Evolutionary conservation across 2,113 vertebrate genomes (phyloP).

Genomic region (Cervus canadensis): DNA sequence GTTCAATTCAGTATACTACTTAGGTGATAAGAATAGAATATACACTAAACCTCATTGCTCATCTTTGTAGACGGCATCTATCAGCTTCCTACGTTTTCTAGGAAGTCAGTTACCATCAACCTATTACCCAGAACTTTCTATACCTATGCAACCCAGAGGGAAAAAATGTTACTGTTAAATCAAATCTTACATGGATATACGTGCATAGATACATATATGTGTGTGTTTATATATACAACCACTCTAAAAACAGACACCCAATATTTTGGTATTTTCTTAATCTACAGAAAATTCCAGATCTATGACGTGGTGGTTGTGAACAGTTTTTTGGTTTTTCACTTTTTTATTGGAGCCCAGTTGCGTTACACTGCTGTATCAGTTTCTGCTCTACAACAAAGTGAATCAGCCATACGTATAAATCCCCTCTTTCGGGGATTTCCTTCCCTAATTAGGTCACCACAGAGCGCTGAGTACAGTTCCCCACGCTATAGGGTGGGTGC

Average conservation of each 20-base stretch:
- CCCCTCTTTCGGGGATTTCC: background rate
- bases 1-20: background rate
- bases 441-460: background rate
- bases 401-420: background rate
- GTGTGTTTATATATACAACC: background rate
- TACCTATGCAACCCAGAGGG: background rate
- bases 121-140: background rate
- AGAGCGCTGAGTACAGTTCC: background rate
- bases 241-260: background rate
- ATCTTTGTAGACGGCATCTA: background rate
- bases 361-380: background rate
- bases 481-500: background rate
- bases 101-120: background rate
- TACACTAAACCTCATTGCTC: background rate
- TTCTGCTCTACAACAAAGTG: background rate
- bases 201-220: background rate
- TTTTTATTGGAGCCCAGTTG: background rate
- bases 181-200: no score
- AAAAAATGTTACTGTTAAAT: background rate
- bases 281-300: background rate
- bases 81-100: background rate
- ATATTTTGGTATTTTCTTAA: background rate
- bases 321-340: background rate
- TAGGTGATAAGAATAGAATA: background rate
- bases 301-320: background rate